Evolutionary conservation across 2,888 invertebrate genomes (phyloP), one percentile per base, ranked within the genome.

Genomic region (Drosophila buzzatii): DNA sequence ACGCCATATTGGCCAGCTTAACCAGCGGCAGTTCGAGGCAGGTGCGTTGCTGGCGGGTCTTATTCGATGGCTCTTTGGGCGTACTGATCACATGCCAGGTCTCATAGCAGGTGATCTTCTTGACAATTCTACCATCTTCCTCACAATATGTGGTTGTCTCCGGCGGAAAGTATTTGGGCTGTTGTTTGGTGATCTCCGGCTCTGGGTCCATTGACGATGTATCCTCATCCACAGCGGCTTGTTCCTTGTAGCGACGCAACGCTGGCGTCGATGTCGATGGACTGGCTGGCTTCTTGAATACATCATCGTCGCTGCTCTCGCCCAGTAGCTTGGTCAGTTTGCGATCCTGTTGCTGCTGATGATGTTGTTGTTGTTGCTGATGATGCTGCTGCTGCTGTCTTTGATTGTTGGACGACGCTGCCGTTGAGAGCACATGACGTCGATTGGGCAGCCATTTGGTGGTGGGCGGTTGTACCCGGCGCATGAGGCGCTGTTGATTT

Each of bases 71-170:
- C 1, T 85, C 84, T 35, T 85, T 78, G 55, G 91, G 91, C 49
- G 91, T 81, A 63, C 91, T 91, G 20, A 93, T 92, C 20, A 93
- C 93, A 67, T 93, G 92, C 93, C 93, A 93, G 16, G 92, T 93
- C 68, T 93, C 93, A 59, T 92, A 93, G 78, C 93, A 92, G n/a
- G 93, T 93, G 6, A 93, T 92, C 80, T 93, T 93, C 66, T 92
- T 92, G 3, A 93, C 91, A 3, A 93, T 77, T 57, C 92, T 91
- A 20, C 92, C 93, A 12, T 92, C 92, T 61, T 92, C 92, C 14
- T 91, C 85, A 18, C 91, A 90, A 6, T 92, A 89, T 0, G 91
- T 89, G 20, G 92, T 91, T 68, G 92, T 92, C 79, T 92, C 92
- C 1, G 90, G 85, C 23, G 92, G 91, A 33, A 85, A 82, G 59